Percentiles rank a stretch among this genome's conserved stretches.
Evolutionary conservation across 2,113 vertebrate species (phyloP).

Genomic region (Nanger granti): DNA sequence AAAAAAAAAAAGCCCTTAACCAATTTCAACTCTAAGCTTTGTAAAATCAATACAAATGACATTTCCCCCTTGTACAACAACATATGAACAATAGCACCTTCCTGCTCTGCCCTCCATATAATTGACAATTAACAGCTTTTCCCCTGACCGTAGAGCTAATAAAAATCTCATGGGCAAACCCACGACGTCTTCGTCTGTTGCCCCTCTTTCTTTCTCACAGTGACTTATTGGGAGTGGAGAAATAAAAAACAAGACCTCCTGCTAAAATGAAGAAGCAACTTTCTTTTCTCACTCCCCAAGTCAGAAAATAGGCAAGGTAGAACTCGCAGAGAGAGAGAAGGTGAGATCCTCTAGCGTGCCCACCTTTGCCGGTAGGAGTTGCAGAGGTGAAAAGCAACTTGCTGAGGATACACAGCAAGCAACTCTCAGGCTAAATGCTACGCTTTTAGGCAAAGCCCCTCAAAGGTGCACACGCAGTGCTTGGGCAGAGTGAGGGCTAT

Average conservation of each 20-base stretch:
- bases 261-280: not conserved
- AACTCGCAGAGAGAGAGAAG: not conserved
- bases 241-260: not conserved
- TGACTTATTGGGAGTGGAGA: not conserved
- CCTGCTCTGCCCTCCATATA: not conserved
- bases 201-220: not conserved
- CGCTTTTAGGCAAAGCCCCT: not conserved
- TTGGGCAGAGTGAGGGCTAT: not conserved
- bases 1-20: constrained; percentile 59
- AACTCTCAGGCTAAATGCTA: not conserved
- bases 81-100: not conserved
- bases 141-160: not conserved
- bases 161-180: not conserved
- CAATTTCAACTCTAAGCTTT: constrained; percentile 71
- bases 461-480: no score
- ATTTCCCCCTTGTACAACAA: not conserved
- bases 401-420: not conserved
- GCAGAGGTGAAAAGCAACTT: not conserved
- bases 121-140: not conserved
- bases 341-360: accelerated
- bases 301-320: not conserved
- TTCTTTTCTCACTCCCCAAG: not conserved
- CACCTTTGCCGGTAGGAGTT: not conserved
- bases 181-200: accelerated
- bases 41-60: constrained; percentile 76